Conservation (phyloP, 2,888 invertebrate species). For the Erebia epiphron region DNA sequence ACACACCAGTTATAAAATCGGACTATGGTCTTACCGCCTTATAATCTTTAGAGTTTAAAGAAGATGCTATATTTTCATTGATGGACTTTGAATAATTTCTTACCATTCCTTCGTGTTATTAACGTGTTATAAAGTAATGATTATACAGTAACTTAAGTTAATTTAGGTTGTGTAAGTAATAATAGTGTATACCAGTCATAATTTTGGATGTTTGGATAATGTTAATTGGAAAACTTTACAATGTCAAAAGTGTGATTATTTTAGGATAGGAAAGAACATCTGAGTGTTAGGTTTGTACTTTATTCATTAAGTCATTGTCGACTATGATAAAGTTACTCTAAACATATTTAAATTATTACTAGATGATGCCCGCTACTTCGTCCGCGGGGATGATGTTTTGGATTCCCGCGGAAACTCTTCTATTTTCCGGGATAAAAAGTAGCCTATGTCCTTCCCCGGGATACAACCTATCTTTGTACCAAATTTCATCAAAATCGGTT, state of each 20-base stretch:
- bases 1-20: conserved; percentile 88
- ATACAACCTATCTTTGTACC: too few relatives aligned
- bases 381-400: too few relatives aligned
- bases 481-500: too few relatives aligned
- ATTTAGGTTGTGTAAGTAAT: conserved; percentile 73
- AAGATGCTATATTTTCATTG: conserved; percentile 76
- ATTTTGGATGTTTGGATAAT: conserved; percentile 75
- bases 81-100: conserved; percentile 62
- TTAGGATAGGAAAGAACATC: conserved; percentile 70
- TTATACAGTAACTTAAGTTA: conserved; percentile 54
- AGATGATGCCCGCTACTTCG: too few relatives aligned
- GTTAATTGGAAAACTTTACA: conserved; percentile 78
- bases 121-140: conserved; percentile 77
- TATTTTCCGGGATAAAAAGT: too few relatives aligned
- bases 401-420: too few relatives aligned
- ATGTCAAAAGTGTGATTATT: conserved; percentile 83
- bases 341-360: too few relatives aligned
- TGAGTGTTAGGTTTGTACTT: conserved; percentile 72
- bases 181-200: conserved; percentile 73
- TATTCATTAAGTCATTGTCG: conserved; percentile 76
- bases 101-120: conserved; percentile 79
- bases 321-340: conserved; percentile 8
- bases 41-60: conserved; percentile 78
- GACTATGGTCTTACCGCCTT: conserved; percentile 94
- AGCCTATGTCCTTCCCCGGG: too few relatives aligned